phyloP scores from a whole-genome alignment of 2,113 vertebrate genomes.

The Phocoena phocoena region DNA sequence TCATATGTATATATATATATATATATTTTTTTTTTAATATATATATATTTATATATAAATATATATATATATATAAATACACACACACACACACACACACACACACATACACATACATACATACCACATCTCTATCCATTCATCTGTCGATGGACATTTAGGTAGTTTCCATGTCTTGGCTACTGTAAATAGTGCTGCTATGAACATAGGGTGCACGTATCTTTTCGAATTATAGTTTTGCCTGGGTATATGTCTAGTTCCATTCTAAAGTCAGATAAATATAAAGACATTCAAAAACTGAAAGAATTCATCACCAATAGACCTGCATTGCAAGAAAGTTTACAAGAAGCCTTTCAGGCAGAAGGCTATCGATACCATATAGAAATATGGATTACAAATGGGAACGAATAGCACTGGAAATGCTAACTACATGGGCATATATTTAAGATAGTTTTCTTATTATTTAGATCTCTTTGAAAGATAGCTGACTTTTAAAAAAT shows the following conservation, averaged over 20 bases:
- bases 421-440: accelerated
- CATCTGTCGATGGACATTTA: background rate
- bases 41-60: too few relatives aligned
- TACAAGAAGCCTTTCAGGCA: background rate
- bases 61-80: too few relatives aligned
- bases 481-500: background rate
- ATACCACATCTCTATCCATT: background rate
- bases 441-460: background rate
- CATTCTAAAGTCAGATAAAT: background rate
- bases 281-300: background rate
- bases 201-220: background rate
- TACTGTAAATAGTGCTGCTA: background rate
- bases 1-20: background rate
- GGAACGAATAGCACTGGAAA: background rate
- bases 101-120: too few relatives aligned
- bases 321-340: background rate
- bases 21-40: too few relatives aligned
- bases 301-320: background rate
- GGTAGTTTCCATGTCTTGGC: background rate
- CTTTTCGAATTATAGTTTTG: background rate
- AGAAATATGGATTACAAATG: background rate
- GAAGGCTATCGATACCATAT: background rate
- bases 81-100: too few relatives aligned
- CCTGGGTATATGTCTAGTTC: background rate
- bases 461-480: background rate